A percentile compares a stretch with the other conserved stretches of the same genome.
These are phyloP conservation scores for Chelon auratus DNA, from an alignment of 2,797 vertebrate species.

Conservation along the genomic window DNA sequence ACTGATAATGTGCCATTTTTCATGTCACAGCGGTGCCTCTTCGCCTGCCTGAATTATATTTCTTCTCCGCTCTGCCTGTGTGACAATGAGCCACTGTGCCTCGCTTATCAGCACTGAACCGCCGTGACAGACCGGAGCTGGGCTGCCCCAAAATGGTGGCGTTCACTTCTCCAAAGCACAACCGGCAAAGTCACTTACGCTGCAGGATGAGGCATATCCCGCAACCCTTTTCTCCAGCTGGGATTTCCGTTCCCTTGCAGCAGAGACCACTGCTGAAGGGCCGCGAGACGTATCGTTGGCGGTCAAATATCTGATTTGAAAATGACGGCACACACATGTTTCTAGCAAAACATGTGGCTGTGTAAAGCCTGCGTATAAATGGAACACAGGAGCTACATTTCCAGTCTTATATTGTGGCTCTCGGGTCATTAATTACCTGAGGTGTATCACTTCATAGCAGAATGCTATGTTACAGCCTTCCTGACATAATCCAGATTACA, in stretches of 20 bases:
- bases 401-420: constrained; percentile 1
- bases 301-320: not conserved
- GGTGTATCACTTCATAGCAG: constrained; percentile 42
- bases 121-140: constrained; percentile 55
- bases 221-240: constrained; percentile 12
- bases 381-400: not conserved
- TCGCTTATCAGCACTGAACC: constrained; percentile 64
- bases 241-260: constrained; percentile 36
- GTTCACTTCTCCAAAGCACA: constrained; percentile 58
- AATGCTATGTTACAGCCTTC: constrained; percentile 47
- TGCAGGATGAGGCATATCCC: constrained; percentile 38
- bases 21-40: constrained; percentile 29
- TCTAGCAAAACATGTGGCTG: not conserved
- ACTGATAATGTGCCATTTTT: constrained; percentile 57
- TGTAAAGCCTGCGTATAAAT: constrained; percentile 3
- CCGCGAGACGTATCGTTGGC: too few relatives aligned
- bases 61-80: constrained; percentile 41
- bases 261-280: constrained; percentile 14
- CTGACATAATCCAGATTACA: constrained; percentile 80
- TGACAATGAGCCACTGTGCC: constrained; percentile 54
- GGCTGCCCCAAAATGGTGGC: constrained; percentile 61
- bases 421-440: constrained; percentile 58
- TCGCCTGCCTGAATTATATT: constrained; percentile 53
- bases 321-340: not conserved
- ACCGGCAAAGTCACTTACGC: constrained; percentile 55